Conservation (phyloP, 1,140 invertebrate genomes). For the Steinernema feltiae region DNA sequence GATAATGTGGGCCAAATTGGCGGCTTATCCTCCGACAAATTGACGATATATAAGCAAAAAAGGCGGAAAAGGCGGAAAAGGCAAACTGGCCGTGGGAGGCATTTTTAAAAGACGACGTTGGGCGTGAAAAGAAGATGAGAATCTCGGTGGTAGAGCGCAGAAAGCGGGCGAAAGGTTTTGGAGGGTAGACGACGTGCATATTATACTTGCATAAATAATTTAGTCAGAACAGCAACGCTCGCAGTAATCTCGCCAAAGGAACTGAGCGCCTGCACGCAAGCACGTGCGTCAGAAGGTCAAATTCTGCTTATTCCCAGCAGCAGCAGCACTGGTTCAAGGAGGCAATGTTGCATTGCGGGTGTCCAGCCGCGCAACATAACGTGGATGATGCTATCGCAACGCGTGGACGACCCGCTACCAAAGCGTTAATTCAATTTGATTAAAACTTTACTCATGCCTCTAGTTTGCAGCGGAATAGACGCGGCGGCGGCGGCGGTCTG, state of each 20-base stretch:
- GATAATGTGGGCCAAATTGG: slow-evolving; percentile 7
- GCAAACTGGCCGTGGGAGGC: neutral
- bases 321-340: no score
- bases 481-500: neutral
- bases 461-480: neutral
- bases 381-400: neutral
- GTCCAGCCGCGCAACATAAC: neutral
- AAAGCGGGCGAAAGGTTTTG: neutral
- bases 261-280: neutral
- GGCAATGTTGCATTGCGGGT: neutral
- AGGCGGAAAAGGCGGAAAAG: neutral
- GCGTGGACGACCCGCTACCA: neutral
- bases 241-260: neutral
- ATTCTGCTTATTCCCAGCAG: neutral
- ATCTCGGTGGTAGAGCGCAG: neutral
- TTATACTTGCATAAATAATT: slow-evolving; percentile 16
- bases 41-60: neutral
- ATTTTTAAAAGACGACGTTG: neutral
- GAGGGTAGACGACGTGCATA: neutral
- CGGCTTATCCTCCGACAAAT: neutral
- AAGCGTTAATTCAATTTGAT: slow-evolving; percentile 12
- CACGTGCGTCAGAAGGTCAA: neutral
- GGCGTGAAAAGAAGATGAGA: neutral
- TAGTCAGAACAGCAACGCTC: neutral
- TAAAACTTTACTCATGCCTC: neutral